Percentiles rank a stretch among this genome's conserved stretches.
phyloP scores from a whole-genome alignment of 2,113 vertebrate genomes.

The Chrysochloris asiatica region DNA sequence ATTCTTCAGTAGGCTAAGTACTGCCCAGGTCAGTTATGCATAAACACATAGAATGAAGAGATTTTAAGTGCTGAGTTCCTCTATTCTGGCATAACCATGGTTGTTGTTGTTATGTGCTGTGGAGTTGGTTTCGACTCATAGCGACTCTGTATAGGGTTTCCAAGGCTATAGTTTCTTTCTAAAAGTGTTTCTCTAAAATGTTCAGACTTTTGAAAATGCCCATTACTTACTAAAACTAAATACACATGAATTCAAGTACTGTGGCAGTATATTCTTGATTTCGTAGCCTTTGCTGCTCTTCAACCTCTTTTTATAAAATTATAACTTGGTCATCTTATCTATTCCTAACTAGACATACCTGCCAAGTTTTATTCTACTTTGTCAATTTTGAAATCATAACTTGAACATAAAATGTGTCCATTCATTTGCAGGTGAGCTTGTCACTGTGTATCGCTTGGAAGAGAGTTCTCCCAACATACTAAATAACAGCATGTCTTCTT shows the following conservation, averaged over 20 bases:
- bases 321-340: background rate
- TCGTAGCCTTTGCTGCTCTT: background rate
- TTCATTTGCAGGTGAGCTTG: constrained; percentile 90
- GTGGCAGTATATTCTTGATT: constrained; percentile 16
- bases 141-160: too few species aligned
- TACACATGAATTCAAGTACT: constrained; percentile 4
- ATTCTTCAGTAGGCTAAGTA: constrained; percentile 16
- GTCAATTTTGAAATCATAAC: constrained; percentile 29
- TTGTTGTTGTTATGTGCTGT: too few species aligned
- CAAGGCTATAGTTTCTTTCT: too few species aligned
- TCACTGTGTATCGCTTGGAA: constrained; percentile 97
- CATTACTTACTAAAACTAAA: background rate
- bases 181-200: background rate
- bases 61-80: constrained; percentile 25
- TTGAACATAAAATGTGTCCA: constrained; percentile 34
- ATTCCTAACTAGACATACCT: background rate
- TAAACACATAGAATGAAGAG: background rate
- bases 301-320: constrained; percentile 37
- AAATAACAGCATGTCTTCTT: constrained; percentile 99
- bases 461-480: constrained; percentile 97
- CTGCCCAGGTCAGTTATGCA: background rate
- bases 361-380: background rate
- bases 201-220: constrained; percentile 20
- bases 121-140: too few species aligned
- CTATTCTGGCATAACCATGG: background rate